phyloP scores from a whole-genome alignment of 2,113 vertebrate species.

The Callospermophilus lateralis region DNA sequence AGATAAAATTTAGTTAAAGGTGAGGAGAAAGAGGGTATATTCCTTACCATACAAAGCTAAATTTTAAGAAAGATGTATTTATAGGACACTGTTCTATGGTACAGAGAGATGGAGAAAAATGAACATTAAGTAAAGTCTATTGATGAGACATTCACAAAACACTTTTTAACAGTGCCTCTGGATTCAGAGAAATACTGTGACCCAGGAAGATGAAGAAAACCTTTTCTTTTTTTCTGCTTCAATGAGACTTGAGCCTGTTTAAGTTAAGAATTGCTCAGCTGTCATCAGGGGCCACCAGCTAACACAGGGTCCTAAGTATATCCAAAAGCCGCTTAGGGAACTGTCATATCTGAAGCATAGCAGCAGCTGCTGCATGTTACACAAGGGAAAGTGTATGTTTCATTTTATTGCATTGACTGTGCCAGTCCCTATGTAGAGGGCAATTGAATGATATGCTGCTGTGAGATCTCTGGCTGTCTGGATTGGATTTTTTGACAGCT shows the following conservation, averaged over 20 bases:
- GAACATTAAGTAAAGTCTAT: neutral
- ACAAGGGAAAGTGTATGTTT: conserved; percentile 72
- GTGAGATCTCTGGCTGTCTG: conserved; percentile 69
- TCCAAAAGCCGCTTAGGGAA: conserved; percentile 9
- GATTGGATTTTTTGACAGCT: conserved; percentile 77
- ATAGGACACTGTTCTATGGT: neutral
- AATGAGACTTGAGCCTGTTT: conserved; percentile 35
- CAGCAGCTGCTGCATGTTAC: conserved; percentile 51
- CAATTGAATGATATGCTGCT: conserved; percentile 77
- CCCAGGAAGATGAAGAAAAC: neutral
- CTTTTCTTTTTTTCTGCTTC: neutral
- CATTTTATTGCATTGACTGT: conserved; percentile 78
- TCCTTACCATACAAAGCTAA: neutral
- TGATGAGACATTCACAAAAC: neutral
- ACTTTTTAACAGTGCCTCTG: neutral
- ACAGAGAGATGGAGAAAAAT: neutral
- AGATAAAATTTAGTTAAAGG: neutral
- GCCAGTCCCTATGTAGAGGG: conserved; percentile 66
- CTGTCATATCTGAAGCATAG: conserved; percentile 53
- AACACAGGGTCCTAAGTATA: neutral
- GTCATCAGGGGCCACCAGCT: neutral
- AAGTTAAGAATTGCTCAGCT: conserved; percentile 38
- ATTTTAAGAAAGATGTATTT: neutral
- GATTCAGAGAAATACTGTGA: conserved; percentile 20
- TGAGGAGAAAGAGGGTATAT: neutral